Percentiles rank a stretch among this genome's conserved stretches.
Evolutionary conservation across 1,140 invertebrate species (phyloP).

Genomic region (Augochlora pura): DNA sequence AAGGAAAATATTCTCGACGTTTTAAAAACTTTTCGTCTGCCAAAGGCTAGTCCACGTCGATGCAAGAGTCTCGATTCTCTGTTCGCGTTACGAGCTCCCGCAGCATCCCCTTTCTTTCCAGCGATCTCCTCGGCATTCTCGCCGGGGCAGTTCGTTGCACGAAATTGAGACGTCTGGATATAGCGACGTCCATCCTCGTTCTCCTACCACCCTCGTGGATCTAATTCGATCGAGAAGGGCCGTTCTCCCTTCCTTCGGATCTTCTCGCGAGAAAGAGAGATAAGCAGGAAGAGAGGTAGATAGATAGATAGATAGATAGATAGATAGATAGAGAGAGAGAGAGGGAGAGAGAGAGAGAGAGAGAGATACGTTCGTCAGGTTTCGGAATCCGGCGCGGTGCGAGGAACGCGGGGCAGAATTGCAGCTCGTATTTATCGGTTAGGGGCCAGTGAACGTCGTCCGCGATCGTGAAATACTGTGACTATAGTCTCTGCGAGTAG

Average conservation of each 20-base stretch:
- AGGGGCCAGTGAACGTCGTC: constrained; percentile 49
- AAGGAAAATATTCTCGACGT: too few relatives aligned
- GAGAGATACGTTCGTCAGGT: neutral
- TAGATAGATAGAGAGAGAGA: too few relatives aligned
- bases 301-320: too few relatives aligned
- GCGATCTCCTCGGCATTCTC: too few relatives aligned
- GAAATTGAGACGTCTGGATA: constrained; percentile 16
- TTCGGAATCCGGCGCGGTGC: constrained; percentile 6
- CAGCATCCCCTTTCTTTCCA: too few relatives aligned
- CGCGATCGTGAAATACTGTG: constrained; percentile 56
- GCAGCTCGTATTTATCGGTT: constrained; percentile 55
- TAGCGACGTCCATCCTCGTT: constrained; percentile 5
- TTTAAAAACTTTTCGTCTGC: too few relatives aligned
- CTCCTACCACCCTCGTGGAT: constrained; percentile 26
- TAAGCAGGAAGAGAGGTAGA: too few relatives aligned
- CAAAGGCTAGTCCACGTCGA: too few relatives aligned
- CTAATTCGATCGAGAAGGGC: constrained; percentile 23
- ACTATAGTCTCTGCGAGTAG: neutral
- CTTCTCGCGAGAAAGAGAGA: too few relatives aligned
- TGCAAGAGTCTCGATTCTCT: too few relatives aligned
- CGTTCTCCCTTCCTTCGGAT: neutral
- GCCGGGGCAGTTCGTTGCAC: neutral
- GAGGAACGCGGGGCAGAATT: constrained; percentile 42
- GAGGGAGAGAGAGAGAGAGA: too few relatives aligned
- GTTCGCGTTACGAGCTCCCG: too few relatives aligned